Conservation (phyloP, 2,797 vertebrate genomes). For the Eurystomus glaucurus region DNA sequence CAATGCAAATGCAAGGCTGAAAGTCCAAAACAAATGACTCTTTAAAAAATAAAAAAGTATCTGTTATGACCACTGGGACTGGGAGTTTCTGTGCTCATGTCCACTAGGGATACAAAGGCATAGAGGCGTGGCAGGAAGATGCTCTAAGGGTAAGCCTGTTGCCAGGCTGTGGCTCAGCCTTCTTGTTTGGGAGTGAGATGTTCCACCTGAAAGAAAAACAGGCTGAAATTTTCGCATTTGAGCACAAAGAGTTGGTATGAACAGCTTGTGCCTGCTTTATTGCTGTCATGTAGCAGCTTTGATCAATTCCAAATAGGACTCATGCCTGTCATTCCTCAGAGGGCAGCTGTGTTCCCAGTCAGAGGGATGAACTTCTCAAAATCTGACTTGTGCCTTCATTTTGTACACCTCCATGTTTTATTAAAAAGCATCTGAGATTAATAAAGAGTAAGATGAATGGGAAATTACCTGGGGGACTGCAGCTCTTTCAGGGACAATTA, state of each 20-base stretch:
- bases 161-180: slow-evolving; percentile 34
- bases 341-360: slow-evolving; percentile 35
- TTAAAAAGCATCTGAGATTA: slow-evolving; percentile 51
- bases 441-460: slow-evolving; percentile 39
- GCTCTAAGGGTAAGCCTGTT: slow-evolving; percentile 3
- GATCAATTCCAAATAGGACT: slow-evolving; percentile 50
- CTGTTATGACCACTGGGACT: not conserved
- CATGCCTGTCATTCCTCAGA: slow-evolving; percentile 36
- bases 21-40: not conserved
- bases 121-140: not conserved
- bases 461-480: slow-evolving; percentile 53
- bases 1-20: not conserved
- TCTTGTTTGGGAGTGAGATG: not conserved
- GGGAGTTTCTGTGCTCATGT: not conserved
- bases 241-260: slow-evolving; percentile 25
- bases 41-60: not conserved
- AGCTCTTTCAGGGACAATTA: slow-evolving; percentile 69
- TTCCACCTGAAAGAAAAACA: slow-evolving; percentile 68
- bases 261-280: slow-evolving; percentile 51
- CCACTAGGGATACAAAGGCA: not conserved
- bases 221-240: slow-evolving; percentile 34
- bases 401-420: slow-evolving; percentile 50
- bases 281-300: slow-evolving; percentile 59
- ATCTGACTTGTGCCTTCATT: slow-evolving; percentile 44
- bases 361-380: slow-evolving; percentile 44